Evolutionary conservation across 2,797 vertebrate genomes (phyloP).

Genomic region (Borostomias antarcticus): DNA sequence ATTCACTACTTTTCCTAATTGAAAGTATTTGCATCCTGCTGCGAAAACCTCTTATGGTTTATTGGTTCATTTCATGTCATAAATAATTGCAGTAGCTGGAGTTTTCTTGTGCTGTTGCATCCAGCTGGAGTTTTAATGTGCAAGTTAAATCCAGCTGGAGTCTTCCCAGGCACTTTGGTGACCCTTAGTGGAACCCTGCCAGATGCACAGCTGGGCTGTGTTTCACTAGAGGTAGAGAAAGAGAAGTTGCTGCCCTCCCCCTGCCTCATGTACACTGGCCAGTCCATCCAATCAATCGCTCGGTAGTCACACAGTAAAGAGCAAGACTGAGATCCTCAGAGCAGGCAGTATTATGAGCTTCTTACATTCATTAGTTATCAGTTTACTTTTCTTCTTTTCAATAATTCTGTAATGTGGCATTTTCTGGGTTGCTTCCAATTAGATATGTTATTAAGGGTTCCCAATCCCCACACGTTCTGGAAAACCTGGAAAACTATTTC

Average conservation of each 20-base stretch:
- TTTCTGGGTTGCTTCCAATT: no score
- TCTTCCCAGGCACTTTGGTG: conserved; percentile 47
- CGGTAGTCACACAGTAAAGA: conserved; percentile 15
- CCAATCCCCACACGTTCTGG: no score
- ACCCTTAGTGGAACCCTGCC: conserved; percentile 56
- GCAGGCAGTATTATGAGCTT: no score
- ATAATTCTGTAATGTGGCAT: no score
- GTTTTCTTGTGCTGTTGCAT: conserved; percentile 45
- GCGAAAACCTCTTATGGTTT: conserved; percentile 44
- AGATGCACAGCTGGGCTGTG: conserved; percentile 59
- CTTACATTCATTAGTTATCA: no score
- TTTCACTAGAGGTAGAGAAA: conserved; percentile 54
- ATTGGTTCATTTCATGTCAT: conserved; percentile 49
- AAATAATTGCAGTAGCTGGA: conserved; percentile 52
- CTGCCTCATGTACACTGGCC: conserved; percentile 1
- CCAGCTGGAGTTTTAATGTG: conserved; percentile 14
- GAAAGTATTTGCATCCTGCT: conserved; percentile 23
- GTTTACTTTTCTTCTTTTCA: conserved; percentile 76
- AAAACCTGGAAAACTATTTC: no score
- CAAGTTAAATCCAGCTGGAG: conserved; percentile 58
- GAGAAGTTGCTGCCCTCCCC: conserved; percentile 25
- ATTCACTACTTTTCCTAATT: conserved; percentile 27
- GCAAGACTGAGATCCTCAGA: conserved; percentile 24
- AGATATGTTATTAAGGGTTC: no score
- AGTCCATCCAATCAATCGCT: conserved; percentile 12